Base-by-base conservation (phyloP, 1,140 invertebrate species). In the Acromyrmex heyeri region DNA sequence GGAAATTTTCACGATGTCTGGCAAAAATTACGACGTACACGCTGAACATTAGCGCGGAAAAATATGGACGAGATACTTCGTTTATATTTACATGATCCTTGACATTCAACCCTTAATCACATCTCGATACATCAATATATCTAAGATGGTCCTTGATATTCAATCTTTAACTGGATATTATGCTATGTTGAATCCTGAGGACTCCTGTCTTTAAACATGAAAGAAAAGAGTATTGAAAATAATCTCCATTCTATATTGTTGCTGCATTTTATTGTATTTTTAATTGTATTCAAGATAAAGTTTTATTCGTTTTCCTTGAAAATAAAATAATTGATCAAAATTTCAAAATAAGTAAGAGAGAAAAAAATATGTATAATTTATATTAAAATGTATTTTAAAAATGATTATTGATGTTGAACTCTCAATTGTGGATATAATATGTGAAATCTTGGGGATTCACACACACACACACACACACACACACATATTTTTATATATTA, bases 21-120 rank as follows among this genome's bases (percentile, higher is more conserved):
- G 8, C 16, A 8, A 30, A 16, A n/a, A 6, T 34, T 65, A 34
- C 1, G 62, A 34, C 30, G 7, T 34, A 30, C 24, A n/a, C 8
- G 18, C 8, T 1, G 27, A 18, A 8, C 18, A 18, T n/a, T 18
- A 55, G 18, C 18, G 59, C 16, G 59, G 62, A 65, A n/a, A n/a
- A 34, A 34, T 18, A 18, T n/a, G 30, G 8, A 34, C 14, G 1
- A 16, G 59, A 1, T 6, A 3, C 12, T 4, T 5, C 24, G 62
- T 34, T 30, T 65, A 34, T 65, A 65, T 65, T 38, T 65, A 65
- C 30, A n/a, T 65, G 18, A 38, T 65, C 62, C 62, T 65, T 34
- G 62, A 34, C 30, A 38, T 65, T 65, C 30, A 18, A 16, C 16
- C 6, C 61, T 30, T 64, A 18, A 7, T 4, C 16, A n/a, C 16